Evolutionary conservation across 2,888 invertebrate genomes (phyloP), one percentile per base, ranked within the genome.

Genomic region (Tryphoninae sp.): DNA sequence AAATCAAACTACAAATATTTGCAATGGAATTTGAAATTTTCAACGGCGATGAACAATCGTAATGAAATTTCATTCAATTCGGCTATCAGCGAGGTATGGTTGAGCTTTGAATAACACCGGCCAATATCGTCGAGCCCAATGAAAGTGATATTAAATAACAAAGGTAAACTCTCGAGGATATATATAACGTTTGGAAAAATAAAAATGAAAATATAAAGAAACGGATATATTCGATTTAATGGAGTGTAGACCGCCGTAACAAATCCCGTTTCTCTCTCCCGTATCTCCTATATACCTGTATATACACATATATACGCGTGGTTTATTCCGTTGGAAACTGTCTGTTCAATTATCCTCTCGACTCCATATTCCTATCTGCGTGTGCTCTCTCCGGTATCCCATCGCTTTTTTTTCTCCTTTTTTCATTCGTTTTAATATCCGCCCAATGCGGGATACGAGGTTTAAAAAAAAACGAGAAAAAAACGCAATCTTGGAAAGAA

Each of bases 321-420:
- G 62, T 79, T 82, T 55, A 76, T 68, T 82, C 82, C 76, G 53
- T 72, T 76, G 76, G 72, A 82, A 82, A 75, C 79, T 73, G 62
- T 72, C 76, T 64, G 79, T 82, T 79, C 82, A 79, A 82, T 79
- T 82, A 69, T 62, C 69, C 77, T 71, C 59, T 68, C 76, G 68
- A 61, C 61, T 61, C 68, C 64, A 22, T 45, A 64, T 64, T 71
- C 68, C 69, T 55, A 64, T 71, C 69, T 69, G 62, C 71, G 69
- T 77, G 76, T 42, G 68, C 58, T 61, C 45, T 62, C 23, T 22
- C 49, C 23, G 42, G 40, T 9, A 22, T 65, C 11, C 11, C 23
- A 53, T 64, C 2, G 19, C 16, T 23, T 40, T 68, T 76, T 53
- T 75, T 72, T 58, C 55, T 40, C 23, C 42, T 16, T 58, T 45